These are phyloP conservation scores for Papilio polyxenes DNA, from an alignment of 1,140 invertebrate species.

Conservation along the genomic window DNA sequence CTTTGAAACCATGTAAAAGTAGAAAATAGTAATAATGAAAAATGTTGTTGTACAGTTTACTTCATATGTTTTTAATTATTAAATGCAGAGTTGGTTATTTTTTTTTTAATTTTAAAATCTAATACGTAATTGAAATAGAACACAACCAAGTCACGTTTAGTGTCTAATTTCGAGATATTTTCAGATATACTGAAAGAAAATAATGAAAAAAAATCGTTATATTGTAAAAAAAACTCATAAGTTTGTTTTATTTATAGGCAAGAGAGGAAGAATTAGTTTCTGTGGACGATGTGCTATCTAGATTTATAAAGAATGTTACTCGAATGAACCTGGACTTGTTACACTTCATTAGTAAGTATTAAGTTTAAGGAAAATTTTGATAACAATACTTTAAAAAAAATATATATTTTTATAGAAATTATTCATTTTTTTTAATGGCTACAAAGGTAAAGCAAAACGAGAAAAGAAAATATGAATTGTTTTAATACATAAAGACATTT, in stretches of 20 bases:
- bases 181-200: no score
- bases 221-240: background rate
- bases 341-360: background rate
- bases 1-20: background rate
- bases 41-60: background rate
- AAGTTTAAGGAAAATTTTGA: background rate
- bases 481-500: no score
- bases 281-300: background rate
- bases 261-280: background rate
- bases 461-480: no score
- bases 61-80: conserved; percentile 6
- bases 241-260: background rate
- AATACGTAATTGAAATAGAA: background rate
- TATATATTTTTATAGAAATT: no score
- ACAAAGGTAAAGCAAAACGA: no score
- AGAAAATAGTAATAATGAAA: background rate
- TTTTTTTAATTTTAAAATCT: background rate
- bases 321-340: background rate
- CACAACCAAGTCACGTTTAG: no score
- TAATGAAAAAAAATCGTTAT: no score
- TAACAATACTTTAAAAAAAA: background rate
- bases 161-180: no score
- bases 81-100: background rate
- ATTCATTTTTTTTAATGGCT: no score
- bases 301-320: background rate